These are phyloP conservation scores for Rhysida immarginata DNA, from an alignment of 1,140 invertebrate genomes.

Conservation along the genomic window DNA sequence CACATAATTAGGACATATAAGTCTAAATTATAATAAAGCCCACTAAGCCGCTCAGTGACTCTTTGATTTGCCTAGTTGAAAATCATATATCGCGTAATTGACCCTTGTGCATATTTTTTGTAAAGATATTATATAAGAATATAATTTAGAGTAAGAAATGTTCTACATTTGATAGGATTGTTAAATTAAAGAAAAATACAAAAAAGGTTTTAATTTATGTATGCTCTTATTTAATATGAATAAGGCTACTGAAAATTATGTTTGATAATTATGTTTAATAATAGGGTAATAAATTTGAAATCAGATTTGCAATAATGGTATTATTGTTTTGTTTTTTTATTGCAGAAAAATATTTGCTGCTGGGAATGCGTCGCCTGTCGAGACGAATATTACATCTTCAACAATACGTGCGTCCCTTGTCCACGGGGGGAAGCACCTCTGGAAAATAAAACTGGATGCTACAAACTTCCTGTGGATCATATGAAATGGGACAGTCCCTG, in stretches of 20 bases:
- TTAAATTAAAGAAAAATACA: neutral
- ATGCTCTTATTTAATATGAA: neutral
- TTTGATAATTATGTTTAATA: neutral
- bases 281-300: constrained; percentile 8
- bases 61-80: no score
- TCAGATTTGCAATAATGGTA: neutral
- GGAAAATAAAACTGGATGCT: constrained; percentile 40
- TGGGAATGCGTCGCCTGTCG: constrained; percentile 59
- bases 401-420: constrained; percentile 49
- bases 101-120: no score
- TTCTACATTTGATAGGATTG: neutral
- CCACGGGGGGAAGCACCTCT: constrained; percentile 45
- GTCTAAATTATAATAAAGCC: no score
- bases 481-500: constrained; percentile 41
- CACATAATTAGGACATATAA: no score
- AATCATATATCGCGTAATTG: no score
- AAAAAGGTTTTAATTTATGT: neutral
- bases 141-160: neutral
- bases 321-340: constrained; percentile 3
- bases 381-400: constrained; percentile 45
- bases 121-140: no score
- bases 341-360: constrained; percentile 41
- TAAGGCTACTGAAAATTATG: neutral
- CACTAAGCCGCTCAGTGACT: no score
- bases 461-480: constrained; percentile 36